Evolutionary conservation across 2,888 invertebrate species (phyloP), one percentile per base, ranked within the genome.

Genomic region (Lampropteryx suffumata): DNA sequence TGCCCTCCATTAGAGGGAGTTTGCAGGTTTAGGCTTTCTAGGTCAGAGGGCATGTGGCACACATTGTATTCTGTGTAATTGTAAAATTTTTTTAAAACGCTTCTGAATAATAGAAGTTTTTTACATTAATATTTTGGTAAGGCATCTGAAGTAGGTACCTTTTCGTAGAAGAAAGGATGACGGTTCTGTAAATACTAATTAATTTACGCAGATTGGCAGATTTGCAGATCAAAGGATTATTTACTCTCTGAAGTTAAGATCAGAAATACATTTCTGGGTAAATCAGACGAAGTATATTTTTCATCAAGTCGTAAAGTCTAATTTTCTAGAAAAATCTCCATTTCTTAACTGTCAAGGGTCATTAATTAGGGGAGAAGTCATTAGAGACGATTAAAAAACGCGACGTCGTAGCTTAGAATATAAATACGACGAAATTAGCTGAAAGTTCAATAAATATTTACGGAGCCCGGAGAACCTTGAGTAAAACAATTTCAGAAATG

Each of bases 301-400:
- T 48, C 50, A 35, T 41, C 52, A 55, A 47, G 41, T 57, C 50
- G 43, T 44, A 61, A 74, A 64, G 67, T 55, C 57, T 69, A 68
- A 69, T 74, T 76, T 76, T 59, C 59, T 60, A 63, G 62, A 69
- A 78, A 79, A 71, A n/a, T 72, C 71, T 69, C 70, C 73, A 77
- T 79, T 80, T 71, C 66, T 73, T 69, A 74, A 74, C 68, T 72
- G 78, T 76, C 78, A 73, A 76, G 73, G 64, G 65, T 73, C 82
- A 82, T 88, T 84, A 86, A 87, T 88, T 84, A 84, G 73, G 71
- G 69, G 68, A 77, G 71, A 70, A 81, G 82, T 83, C 82, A 82
- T 86, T 84, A 86, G 75, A 73, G 75, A 61, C 78, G 71, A 80
- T 86, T 85, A 80, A 81, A 84, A 24, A 76, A 83, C 79, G 75